A percentile compares a stretch with the other conserved stretches of the same genome.
These are phyloP conservation scores for Tetragnatha montana DNA, from an alignment of 2,888 invertebrate species.

Conservation along the genomic window DNA sequence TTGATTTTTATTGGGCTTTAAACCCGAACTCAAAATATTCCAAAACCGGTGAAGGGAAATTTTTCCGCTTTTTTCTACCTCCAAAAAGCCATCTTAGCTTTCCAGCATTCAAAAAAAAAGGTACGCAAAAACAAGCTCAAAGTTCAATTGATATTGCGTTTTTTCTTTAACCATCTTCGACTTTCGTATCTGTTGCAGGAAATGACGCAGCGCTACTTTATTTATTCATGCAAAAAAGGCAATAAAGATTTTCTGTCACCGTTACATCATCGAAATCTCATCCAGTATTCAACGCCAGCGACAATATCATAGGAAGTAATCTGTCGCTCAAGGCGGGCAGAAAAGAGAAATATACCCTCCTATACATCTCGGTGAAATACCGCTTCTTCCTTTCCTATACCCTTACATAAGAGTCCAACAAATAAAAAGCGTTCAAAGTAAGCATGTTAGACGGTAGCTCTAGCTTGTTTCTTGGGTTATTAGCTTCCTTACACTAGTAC, in stretches of 20 bases:
- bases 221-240: slow-evolving; percentile 66
- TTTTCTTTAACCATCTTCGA: slow-evolving; percentile 56
- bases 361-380: slow-evolving; percentile 36
- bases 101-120: slow-evolving; percentile 6
- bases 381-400: slow-evolving; percentile 8
- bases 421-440: slow-evolving; percentile 37
- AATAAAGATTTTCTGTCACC: slow-evolving; percentile 65
- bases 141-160: slow-evolving; percentile 62
- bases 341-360: slow-evolving; percentile 26
- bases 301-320: slow-evolving; percentile 66
- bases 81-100: not conserved
- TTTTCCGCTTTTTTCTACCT: slow-evolving; percentile 28
- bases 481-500: slow-evolving; percentile 16
- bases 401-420: slow-evolving; percentile 36
- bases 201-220: slow-evolving; percentile 64
- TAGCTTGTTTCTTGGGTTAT: slow-evolving; percentile 21
- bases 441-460: slow-evolving; percentile 40
- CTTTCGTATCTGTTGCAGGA: slow-evolving; percentile 55
- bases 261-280: slow-evolving; percentile 65
- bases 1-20: slow-evolving; percentile 40
- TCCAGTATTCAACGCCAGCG: slow-evolving; percentile 61
- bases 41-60: slow-evolving; percentile 6
- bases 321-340: slow-evolving; percentile 48
- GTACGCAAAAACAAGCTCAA: not conserved
- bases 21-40: slow-evolving; percentile 10